phyloP scores from a whole-genome alignment of 2,888 invertebrate species.

The Chymomyza procnemis region DNA sequence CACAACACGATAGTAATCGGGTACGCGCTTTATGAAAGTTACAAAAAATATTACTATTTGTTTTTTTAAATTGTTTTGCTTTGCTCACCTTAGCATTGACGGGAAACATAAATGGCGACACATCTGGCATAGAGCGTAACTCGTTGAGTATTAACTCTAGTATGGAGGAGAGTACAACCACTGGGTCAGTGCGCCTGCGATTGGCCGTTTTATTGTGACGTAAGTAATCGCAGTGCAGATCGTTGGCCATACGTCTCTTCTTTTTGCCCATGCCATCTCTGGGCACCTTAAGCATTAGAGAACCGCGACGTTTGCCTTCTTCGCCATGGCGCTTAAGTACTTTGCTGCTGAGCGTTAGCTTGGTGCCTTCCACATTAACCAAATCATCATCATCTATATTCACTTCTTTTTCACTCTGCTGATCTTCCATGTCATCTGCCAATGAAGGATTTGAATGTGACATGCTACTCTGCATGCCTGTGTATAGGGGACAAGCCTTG shows the following conservation, averaged over 20 bases:
- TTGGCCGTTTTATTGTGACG: conserved; percentile 90
- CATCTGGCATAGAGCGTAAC: conserved; percentile 93
- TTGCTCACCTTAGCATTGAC: conserved; percentile 90
- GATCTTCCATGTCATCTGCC: conserved; percentile 89
- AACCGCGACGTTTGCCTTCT: conserved; percentile 87
- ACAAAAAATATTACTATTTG: not conserved
- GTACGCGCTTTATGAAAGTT: conserved; percentile 82
- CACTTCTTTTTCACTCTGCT: conserved; percentile 86
- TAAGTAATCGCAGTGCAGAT: conserved; percentile 92
- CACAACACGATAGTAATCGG: conserved; percentile 96
- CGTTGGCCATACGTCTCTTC: conserved; percentile 83
- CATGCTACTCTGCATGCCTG: conserved; percentile 81
- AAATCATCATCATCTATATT: conserved; percentile 89
- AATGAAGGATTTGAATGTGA: conserved; percentile 84
- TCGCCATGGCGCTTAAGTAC: conserved; percentile 89
- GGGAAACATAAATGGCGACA: conserved; percentile 94
- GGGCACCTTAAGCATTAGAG: conserved; percentile 87
- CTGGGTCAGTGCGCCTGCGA: conserved; percentile 94
- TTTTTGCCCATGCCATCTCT: conserved; percentile 85
- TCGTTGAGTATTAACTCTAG: conserved; percentile 95
- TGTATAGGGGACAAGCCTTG: conserved; percentile 97
- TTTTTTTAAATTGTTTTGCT: not conserved
- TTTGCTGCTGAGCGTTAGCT: conserved; percentile 92
- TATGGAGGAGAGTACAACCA: conserved; percentile 94
- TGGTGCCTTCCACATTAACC: conserved; percentile 96